These are phyloP conservation scores for Sus cebifrons DNA, from an alignment of 2,797 vertebrate species.

Conservation along the genomic window DNA sequence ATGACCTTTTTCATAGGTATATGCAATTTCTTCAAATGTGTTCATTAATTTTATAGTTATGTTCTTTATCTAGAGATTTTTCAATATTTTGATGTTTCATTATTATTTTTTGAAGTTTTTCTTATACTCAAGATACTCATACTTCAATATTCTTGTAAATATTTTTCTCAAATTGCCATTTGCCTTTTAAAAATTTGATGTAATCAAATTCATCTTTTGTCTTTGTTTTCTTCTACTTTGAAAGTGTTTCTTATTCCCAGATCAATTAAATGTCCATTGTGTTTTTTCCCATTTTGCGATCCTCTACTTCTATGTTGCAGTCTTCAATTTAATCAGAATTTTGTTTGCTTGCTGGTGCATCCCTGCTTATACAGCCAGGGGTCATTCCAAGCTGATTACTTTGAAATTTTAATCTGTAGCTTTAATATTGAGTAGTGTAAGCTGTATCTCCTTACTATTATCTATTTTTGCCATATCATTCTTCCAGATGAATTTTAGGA, in stretches of 20 bases:
- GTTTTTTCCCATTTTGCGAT: background rate
- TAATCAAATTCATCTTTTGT: background rate
- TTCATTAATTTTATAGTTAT: conserved; percentile 2
- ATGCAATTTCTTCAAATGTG: background rate
- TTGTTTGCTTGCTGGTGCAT: background rate
- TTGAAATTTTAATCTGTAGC: background rate
- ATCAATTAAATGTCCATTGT: background rate
- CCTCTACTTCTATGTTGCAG: background rate
- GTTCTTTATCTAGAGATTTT: background rate
- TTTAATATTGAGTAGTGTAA: background rate
- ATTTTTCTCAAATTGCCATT: background rate
- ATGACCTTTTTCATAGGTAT: background rate
- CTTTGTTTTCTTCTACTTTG: background rate
- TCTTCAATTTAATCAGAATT: background rate
- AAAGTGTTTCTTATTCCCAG: background rate
- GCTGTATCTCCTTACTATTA: background rate
- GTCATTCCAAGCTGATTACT: background rate
- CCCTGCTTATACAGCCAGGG: background rate
- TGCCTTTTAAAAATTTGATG: background rate
- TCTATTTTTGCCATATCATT: background rate
- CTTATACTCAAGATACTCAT: background rate
- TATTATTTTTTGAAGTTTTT: conserved; percentile 11
- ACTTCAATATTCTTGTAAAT: background rate
- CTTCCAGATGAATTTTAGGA: conserved; percentile 40
- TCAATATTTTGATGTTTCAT: background rate